Evolutionary conservation across 2,113 vertebrate genomes (phyloP).

Genomic region (Talpa occidentalis): DNA sequence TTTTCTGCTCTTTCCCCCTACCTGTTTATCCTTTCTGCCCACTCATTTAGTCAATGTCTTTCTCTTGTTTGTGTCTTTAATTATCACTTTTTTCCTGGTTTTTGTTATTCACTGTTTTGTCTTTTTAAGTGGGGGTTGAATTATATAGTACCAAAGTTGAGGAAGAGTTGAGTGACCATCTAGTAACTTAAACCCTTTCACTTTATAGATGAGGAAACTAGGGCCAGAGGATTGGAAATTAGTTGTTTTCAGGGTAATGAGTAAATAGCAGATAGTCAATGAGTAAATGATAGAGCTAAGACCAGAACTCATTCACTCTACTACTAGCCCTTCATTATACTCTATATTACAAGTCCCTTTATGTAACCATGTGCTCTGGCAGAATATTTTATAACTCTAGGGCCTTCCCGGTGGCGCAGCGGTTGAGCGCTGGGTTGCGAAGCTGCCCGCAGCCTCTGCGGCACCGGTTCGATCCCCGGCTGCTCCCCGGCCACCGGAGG

Average conservation of each 20-base stretch:
- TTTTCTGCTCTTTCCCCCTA: background rate
- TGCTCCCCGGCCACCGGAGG: too few relatives aligned
- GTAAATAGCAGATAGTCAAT: too few relatives aligned
- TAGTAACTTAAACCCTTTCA: slow-evolving; percentile 35
- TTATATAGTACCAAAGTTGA: slow-evolving; percentile 2
- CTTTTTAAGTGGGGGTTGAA: slow-evolving; percentile 11
- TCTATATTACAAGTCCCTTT: background rate
- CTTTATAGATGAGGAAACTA: slow-evolving; percentile 23
- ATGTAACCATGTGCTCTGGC: background rate
- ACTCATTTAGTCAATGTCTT: slow-evolving; percentile 2
- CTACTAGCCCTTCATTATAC: background rate
- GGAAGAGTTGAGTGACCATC: background rate
- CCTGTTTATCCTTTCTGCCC: background rate
- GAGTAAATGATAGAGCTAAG: slow-evolving; percentile 14
- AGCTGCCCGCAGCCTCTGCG: too few relatives aligned
- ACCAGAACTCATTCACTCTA: background rate
- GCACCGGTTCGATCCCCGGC: too few relatives aligned
- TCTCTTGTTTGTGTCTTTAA: slow-evolving; percentile 24
- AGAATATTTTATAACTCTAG: slow-evolving; percentile 43
- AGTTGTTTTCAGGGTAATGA: slow-evolving; percentile 23
- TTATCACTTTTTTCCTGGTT: slow-evolving; percentile 22
- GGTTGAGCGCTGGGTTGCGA: too few relatives aligned
- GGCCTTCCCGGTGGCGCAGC: too few relatives aligned
- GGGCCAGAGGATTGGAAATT: slow-evolving; percentile 6
- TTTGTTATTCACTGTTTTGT: background rate